Percentiles rank a stretch among this genome's conserved stretches.
phyloP scores from a whole-genome alignment of 35 echinoderm and acorn worm species.

The Eucidaris tribuloides region DNA sequence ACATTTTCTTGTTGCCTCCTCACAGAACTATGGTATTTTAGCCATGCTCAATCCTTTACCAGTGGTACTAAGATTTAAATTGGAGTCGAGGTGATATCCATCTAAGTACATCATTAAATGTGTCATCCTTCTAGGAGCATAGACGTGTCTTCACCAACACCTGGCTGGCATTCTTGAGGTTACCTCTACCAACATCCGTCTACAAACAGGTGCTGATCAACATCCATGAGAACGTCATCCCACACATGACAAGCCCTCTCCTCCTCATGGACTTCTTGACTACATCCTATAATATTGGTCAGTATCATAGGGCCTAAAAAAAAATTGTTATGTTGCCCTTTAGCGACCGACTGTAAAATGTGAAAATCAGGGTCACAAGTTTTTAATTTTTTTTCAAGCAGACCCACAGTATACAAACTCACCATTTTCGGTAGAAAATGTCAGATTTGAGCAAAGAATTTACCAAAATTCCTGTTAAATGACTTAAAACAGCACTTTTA shows the following conservation, averaged over 20 bases:
- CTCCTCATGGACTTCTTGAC: constrained; percentile 93
- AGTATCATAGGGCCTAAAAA: too few species aligned
- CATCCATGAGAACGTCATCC: constrained; percentile 84
- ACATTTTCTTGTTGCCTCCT: too few species aligned
- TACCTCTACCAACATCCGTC: constrained; percentile 66
- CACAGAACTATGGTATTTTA: neutral
- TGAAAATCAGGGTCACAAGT: too few species aligned
- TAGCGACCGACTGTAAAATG: too few species aligned
- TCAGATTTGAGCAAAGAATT: too few species aligned
- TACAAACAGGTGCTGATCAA: constrained; percentile 88
- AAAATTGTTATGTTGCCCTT: too few species aligned
- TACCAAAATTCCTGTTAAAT: too few species aligned
- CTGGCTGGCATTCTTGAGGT: constrained; percentile 83
- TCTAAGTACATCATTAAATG: neutral
- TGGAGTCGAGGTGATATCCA: neutral
- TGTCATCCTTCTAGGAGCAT: constrained; percentile 71
- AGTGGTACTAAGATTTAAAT: neutral
- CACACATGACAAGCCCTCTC: constrained; percentile 87
- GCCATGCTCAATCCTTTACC: neutral
- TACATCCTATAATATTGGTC: constrained; percentile 89
- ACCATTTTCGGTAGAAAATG: too few species aligned
- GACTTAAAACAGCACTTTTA: too few species aligned
- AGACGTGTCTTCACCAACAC: constrained; percentile 63
- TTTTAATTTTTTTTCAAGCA: too few species aligned
- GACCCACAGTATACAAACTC: too few species aligned